Percentiles rank a stretch among this genome's conserved stretches.
Conservation (phyloP, 2,113 vertebrate genomes). For the Corythaixoides concolor region DNA sequence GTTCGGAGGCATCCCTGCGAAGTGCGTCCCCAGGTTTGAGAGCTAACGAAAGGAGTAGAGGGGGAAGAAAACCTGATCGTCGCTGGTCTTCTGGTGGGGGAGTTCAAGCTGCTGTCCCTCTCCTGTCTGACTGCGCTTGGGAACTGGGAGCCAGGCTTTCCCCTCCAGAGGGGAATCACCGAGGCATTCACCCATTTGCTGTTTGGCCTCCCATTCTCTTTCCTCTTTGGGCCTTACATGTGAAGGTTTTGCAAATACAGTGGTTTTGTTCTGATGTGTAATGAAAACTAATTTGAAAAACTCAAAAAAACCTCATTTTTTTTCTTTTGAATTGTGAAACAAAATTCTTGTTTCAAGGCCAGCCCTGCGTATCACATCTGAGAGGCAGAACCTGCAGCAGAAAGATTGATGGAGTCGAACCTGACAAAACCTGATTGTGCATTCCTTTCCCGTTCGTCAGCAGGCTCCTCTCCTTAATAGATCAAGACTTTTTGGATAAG, state of each 20-base stretch:
- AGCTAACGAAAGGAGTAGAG: not conserved
- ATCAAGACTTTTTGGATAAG: constrained; percentile 16
- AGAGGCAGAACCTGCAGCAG: constrained; percentile 35
- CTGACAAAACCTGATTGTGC: constrained; percentile 46
- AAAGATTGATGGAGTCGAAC: constrained; percentile 47
- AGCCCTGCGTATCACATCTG: not conserved
- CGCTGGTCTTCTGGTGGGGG: not conserved
- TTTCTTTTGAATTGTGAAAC: not conserved
- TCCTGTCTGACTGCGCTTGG: not conserved
- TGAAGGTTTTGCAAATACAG: not conserved
- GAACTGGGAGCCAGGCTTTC: not conserved
- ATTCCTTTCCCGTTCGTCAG: constrained; percentile 43
- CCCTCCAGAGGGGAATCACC: not conserved
- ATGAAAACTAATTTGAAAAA: not conserved
- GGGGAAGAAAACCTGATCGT: not conserved
- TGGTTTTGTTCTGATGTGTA: not conserved
- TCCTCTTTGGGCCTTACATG: not conserved
- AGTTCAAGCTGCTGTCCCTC: not conserved
- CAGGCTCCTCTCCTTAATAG: constrained; percentile 24
- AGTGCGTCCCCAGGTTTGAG: not conserved
- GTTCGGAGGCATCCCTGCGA: not conserved
- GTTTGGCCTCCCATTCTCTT: not conserved
- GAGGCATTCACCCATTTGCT: not conserved
- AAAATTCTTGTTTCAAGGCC: not conserved
- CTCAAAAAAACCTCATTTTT: not conserved